Evolutionary conservation across 1,140 invertebrate genomes (phyloP).

Genomic region (Pseudomyrmex concolor): DNA sequence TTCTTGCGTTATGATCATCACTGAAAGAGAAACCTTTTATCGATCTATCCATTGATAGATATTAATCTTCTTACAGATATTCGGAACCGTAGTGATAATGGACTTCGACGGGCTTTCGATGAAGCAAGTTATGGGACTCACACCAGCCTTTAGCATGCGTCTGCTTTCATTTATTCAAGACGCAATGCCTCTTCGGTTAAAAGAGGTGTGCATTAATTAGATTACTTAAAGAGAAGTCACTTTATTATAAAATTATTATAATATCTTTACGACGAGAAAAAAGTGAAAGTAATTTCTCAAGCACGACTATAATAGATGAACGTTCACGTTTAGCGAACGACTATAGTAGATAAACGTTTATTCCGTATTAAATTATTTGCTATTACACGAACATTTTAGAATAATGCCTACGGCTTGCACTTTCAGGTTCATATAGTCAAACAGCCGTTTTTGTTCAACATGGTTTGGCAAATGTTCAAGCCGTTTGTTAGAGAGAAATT

Average conservation of each 20-base stretch:
- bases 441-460: slow-evolving; percentile 94
- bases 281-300: too few species aligned
- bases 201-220: slow-evolving; percentile 86
- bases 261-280: too few species aligned
- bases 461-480: slow-evolving; percentile 95
- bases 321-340: too few species aligned
- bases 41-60: background rate
- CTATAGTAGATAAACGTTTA: too few species aligned
- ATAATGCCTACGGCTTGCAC: too few species aligned
- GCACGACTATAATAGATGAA: too few species aligned
- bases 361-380: too few species aligned
- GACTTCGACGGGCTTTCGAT: slow-evolving; percentile 91
- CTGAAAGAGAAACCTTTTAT: too few species aligned
- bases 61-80: slow-evolving; percentile 80
- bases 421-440: slow-evolving; percentile 92
- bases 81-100: slow-evolving; percentile 91
- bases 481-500: slow-evolving; percentile 95
- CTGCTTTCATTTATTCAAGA: slow-evolving; percentile 93
- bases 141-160: slow-evolving; percentile 90
- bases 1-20: too few species aligned
- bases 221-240: background rate
- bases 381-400: too few species aligned
- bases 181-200: slow-evolving; percentile 94
- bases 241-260: too few species aligned
- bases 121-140: slow-evolving; percentile 90